Evolutionary conservation across 2,113 vertebrate species (phyloP).

Genomic region (Hemibagrus wyckioides): DNA sequence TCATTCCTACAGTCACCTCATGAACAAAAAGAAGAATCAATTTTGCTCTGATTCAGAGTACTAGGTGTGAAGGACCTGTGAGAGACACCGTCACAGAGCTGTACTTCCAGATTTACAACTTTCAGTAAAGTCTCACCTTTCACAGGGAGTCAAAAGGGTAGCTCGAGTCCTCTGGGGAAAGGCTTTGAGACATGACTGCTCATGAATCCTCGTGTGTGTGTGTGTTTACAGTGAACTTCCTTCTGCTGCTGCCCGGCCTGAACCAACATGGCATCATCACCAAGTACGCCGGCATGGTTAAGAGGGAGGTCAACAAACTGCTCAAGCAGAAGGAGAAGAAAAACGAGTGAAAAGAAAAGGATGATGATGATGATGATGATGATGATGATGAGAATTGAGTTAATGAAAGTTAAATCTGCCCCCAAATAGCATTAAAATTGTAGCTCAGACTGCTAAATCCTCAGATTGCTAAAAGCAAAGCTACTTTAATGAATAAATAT

Average conservation of each 20-base stretch:
- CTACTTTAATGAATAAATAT: background rate
- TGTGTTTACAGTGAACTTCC: conserved; percentile 79
- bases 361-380: conserved; percentile 19
- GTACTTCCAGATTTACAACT: background rate
- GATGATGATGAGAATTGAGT: conserved; percentile 22
- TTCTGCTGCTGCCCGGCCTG: conserved; percentile 90
- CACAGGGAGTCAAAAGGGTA: background rate
- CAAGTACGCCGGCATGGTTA: conserved; percentile 91
- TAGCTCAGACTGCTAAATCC: conserved; percentile 26
- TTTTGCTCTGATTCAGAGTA: background rate
- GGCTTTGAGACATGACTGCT: background rate
- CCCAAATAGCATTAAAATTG: conserved; percentile 4
- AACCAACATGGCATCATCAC: conserved; percentile 93
- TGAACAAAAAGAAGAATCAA: background rate
- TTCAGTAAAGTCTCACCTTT: background rate
- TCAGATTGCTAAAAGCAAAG: background rate
- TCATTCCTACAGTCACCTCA: background rate
- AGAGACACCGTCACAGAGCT: background rate
- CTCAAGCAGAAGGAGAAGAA: conserved; percentile 99
- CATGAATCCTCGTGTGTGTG: background rate
- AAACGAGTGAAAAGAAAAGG: conserved; percentile 78
- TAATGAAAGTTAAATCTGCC: conserved; percentile 1
- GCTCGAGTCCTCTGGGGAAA: background rate
- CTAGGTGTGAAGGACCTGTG: background rate
- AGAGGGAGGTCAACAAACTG: conserved; percentile 96